Evolutionary conservation across 1,140 invertebrate genomes (phyloP).

Genomic region (Ditylenchus dipsaci): DNA sequence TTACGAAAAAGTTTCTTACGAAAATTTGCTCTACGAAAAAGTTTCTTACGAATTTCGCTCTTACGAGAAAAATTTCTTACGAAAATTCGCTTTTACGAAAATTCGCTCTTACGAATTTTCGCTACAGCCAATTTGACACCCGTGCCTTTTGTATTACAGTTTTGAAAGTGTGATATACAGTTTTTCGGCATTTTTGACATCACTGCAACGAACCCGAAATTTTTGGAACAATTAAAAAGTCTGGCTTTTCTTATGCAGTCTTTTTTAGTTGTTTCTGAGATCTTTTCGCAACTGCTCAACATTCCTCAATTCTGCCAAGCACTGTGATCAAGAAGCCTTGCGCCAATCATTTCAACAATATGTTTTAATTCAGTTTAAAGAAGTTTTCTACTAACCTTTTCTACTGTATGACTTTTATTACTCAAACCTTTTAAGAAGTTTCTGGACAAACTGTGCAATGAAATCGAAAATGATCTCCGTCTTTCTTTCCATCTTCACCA

Average conservation of each 20-base stretch:
- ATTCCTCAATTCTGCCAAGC: constrained; percentile 62
- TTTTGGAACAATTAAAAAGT: constrained; percentile 16
- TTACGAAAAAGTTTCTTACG: too few species aligned
- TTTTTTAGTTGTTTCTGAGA: constrained; percentile 16
- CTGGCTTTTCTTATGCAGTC: constrained; percentile 11
- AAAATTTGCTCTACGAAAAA: too few species aligned
- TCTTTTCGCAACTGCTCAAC: neutral
- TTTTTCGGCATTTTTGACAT: too few species aligned
- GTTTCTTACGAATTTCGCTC: too few species aligned
- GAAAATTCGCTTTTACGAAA: too few species aligned
- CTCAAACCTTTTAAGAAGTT: constrained; percentile 34
- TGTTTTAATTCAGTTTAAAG: constrained; percentile 37
- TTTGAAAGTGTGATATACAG: too few species aligned
- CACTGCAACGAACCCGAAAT: too few species aligned
- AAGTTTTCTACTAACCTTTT: constrained; percentile 2
- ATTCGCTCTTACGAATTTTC: too few species aligned
- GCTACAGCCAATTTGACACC: too few species aligned
- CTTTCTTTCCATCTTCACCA: constrained; percentile 39
- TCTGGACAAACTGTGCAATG: constrained; percentile 34
- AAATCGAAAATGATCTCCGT: constrained; percentile 50
- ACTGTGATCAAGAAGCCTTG: constrained; percentile 65
- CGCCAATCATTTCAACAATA: constrained; percentile 27
- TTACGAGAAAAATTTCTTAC: too few species aligned
- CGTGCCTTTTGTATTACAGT: too few species aligned
- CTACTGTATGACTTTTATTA: neutral